A percentile compares a stretch with the other conserved stretches of the same genome.
phyloP scores from a whole-genome alignment of 2,113 vertebrate species.

The Lontra canadensis region DNA sequence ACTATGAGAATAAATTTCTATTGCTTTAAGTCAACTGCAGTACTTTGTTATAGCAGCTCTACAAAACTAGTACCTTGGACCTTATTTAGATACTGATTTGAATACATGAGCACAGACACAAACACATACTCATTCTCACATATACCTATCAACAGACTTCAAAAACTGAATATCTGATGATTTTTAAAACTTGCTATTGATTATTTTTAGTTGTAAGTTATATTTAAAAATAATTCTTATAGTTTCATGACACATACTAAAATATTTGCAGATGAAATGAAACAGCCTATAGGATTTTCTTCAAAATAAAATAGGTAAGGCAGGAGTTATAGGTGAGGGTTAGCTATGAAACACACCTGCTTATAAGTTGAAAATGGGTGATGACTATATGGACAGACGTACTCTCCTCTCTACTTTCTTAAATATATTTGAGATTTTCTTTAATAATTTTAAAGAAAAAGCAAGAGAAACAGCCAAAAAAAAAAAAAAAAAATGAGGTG shows the following conservation, averaged over 20 bases:
- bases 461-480: not conserved
- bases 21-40: not conserved
- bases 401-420: not conserved
- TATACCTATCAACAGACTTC: not conserved
- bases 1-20: not conserved
- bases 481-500: not conserved
- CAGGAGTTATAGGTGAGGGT: not conserved
- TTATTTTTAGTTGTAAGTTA: not conserved
- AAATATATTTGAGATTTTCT: not conserved
- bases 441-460: not conserved
- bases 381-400: not conserved
- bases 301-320: not conserved
- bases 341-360: not conserved
- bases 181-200: not conserved
- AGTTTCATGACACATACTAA: not conserved
- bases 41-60: not conserved
- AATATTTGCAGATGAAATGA: not conserved
- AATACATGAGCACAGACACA: not conserved
- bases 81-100: not conserved
- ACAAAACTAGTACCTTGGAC: not conserved
- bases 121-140: not conserved
- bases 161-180: not conserved
- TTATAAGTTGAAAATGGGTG: not conserved
- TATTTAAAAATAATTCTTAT: not conserved
- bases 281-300: not conserved